Evolutionary conservation across 2,888 invertebrate species (phyloP).

Genomic region (Teinopalpus imperialis): DNA sequence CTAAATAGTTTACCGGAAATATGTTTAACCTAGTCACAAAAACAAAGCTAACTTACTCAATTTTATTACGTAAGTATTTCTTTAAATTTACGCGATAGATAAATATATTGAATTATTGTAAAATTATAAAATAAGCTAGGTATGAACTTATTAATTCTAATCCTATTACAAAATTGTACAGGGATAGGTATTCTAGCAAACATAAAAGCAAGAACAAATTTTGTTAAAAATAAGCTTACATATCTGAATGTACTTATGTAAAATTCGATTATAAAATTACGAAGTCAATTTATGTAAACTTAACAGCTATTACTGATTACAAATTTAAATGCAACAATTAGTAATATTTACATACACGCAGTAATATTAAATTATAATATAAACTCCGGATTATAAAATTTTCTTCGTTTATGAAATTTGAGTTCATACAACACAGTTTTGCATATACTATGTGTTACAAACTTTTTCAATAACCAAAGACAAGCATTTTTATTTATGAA

Average conservation of each 20-base stretch:
- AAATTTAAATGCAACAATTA: too few relatives aligned
- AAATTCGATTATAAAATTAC: neutral
- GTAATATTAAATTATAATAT: too few relatives aligned
- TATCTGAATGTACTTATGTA: constrained; percentile 12
- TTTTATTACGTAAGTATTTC: constrained; percentile 21
- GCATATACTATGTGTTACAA: too few relatives aligned
- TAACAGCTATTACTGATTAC: too few relatives aligned
- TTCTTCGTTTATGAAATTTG: too few relatives aligned
- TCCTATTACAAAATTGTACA: constrained; percentile 32
- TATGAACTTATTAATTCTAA: constrained; percentile 24
- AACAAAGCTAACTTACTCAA: constrained; percentile 27
- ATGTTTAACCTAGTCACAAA: constrained; percentile 30
- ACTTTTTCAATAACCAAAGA: too few relatives aligned
- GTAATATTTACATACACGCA: too few relatives aligned
- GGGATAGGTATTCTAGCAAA: constrained; percentile 28
- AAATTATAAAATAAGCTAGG: constrained; percentile 24
- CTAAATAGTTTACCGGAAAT: constrained; percentile 18
- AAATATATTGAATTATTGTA: constrained; percentile 26
- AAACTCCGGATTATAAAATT: too few relatives aligned
- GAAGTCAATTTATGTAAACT: constrained; percentile 13
- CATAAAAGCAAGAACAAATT: constrained; percentile 1
- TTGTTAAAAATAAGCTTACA: constrained; percentile 3
- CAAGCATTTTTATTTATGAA: too few relatives aligned
- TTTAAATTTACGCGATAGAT: constrained; percentile 13
- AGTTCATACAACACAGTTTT: too few relatives aligned